These are phyloP conservation scores for Drosophila littoralis DNA, from an alignment of 1,140 invertebrate species.

Conservation along the genomic window DNA sequence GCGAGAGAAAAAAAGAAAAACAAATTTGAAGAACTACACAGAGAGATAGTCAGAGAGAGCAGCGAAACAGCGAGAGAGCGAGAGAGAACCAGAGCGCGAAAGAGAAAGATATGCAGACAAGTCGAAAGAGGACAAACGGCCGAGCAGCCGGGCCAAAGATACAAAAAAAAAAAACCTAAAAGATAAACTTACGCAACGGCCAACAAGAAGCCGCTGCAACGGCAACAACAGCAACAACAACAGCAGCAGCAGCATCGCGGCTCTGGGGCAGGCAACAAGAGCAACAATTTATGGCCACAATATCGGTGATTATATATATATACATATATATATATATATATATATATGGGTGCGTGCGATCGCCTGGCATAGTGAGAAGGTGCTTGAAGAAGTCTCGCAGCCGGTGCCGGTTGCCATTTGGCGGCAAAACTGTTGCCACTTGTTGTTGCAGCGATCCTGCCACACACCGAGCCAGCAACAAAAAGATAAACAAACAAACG, in stretches of 20 bases:
- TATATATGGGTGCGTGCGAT: conserved; percentile 10
- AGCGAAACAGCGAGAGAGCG: not conserved
- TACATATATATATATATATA: too few relatives aligned
- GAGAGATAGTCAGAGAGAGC: conserved; percentile 10
- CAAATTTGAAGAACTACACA: conserved; percentile 19
- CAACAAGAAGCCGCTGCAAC: conserved; percentile 40
- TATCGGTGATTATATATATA: conserved; percentile 34
- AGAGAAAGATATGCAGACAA: conserved; percentile 11
- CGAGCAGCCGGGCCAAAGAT: conserved; percentile 8
- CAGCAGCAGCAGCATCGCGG: conserved; percentile 15
- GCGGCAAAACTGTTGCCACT: conserved; percentile 46
- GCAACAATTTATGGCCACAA: conserved; percentile 51
- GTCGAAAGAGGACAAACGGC: conserved; percentile 13
- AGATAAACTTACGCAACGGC: conserved; percentile 77
- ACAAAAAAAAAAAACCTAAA: conserved; percentile 14
- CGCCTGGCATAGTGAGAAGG: conserved; percentile 16
- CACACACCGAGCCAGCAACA: conserved; percentile 32
- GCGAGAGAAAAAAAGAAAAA: conserved; percentile 41
- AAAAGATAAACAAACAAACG: conserved; percentile 23
- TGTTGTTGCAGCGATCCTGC: conserved; percentile 41
- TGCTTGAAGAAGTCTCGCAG: conserved; percentile 17
- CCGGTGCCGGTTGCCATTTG: conserved; percentile 32
- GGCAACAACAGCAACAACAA: conserved; percentile 43
- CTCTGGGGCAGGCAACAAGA: conserved; percentile 20
- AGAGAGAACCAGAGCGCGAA: conserved; percentile 16